Evolutionary conservation across 1,140 invertebrate species (phyloP).

Genomic region (Periplaneta americana): DNA sequence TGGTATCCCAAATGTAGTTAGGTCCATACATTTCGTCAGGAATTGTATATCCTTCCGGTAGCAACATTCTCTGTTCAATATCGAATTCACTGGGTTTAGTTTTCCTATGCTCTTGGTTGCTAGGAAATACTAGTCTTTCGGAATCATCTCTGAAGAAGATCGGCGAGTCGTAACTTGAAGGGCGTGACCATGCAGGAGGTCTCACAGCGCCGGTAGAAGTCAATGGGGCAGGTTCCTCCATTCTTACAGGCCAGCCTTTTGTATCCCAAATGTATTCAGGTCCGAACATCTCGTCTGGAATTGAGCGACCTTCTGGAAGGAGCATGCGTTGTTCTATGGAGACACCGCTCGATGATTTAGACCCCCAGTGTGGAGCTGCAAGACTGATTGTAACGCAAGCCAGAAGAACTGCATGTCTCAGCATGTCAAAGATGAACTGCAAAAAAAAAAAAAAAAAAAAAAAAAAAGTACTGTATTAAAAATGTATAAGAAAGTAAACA

Average conservation of each 20-base stretch:
- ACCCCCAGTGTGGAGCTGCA: neutral
- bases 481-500: neutral
- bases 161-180: neutral
- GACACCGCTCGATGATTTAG: neutral
- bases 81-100: neutral
- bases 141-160: neutral
- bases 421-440: neutral
- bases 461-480: neutral
- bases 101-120: neutral
- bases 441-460: neutral
- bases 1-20: neutral
- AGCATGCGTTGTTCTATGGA: neutral
- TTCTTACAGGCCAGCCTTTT: neutral
- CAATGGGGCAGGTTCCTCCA: neutral
- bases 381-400: neutral
- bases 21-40: neutral
- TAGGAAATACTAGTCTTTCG: neutral
- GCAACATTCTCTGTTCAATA: neutral
- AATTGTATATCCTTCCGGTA: neutral
- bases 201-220: neutral
- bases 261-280: neutral
- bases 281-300: neutral
- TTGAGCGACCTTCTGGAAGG: neutral
- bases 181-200: neutral
- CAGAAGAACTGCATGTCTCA: neutral